Evolutionary conservation across 2,888 invertebrate species (phyloP).

Genomic region (Lottia gigantea): DNA sequence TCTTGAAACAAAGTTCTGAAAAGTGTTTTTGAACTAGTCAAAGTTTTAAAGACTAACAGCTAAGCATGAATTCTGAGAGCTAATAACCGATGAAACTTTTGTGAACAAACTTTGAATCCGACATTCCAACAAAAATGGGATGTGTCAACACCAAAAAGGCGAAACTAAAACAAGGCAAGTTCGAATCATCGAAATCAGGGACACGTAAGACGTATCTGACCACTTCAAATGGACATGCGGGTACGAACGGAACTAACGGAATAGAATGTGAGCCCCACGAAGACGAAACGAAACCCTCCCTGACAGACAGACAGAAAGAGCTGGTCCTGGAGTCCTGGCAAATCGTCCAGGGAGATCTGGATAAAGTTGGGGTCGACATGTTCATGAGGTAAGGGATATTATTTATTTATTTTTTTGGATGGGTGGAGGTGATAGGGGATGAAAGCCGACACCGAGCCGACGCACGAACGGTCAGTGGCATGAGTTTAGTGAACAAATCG

Average conservation of each 20-base stretch:
- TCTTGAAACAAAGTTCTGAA: no score
- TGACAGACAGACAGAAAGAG: not conserved
- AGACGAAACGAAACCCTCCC: not conserved
- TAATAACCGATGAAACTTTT: no score
- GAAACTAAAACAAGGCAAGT: not conserved
- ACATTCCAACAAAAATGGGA: not conserved
- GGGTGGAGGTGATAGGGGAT: no score
- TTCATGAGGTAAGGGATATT: constrained; percentile 5
- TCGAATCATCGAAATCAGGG: not conserved
- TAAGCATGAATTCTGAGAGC: no score
- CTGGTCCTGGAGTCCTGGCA: not conserved
- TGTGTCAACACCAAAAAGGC: not conserved
- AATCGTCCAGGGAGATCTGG: not conserved
- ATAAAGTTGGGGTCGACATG: not conserved
- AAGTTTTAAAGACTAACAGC: no score
- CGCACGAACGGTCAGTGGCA: no score
- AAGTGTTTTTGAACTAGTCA: no score
- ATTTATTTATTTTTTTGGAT: no score
- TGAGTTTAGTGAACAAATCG: no score
- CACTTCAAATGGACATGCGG: not conserved
- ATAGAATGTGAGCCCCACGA: not conserved
- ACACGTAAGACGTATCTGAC: not conserved
- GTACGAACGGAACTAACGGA: not conserved
- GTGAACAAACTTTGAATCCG: no score
- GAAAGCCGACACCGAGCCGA: no score